Conservation (phyloP, 2,113 vertebrate genomes). For the Bothrops jararaca region DNA sequence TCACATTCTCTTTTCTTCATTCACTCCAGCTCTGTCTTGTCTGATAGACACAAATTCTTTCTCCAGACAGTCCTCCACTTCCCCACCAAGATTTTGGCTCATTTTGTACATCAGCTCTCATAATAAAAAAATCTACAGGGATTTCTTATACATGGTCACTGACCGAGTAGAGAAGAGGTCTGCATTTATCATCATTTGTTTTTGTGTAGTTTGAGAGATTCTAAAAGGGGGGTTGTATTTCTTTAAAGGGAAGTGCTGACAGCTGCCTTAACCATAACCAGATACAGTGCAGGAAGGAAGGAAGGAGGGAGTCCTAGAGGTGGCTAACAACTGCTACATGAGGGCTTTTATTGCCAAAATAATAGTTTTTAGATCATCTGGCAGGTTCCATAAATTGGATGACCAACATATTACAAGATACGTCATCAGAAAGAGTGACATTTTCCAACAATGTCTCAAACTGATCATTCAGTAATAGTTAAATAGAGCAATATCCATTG, state of each 20-base stretch:
- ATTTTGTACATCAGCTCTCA: slow-evolving; percentile 27
- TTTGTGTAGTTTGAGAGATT: slow-evolving; percentile 57
- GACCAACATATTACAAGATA: background rate
- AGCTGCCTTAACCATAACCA: slow-evolving; percentile 47
- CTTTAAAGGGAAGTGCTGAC: slow-evolving; percentile 60
- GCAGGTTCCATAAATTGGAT: background rate
- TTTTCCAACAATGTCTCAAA: background rate
- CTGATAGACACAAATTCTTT: background rate
- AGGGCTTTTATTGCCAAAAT: slow-evolving; percentile 2
- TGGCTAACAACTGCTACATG: slow-evolving; percentile 40
- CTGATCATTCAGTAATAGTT: background rate
- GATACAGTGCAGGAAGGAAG: slow-evolving; percentile 43
- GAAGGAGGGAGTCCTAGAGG: slow-evolving; percentile 20
- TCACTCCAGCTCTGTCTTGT: slow-evolving; percentile 23
- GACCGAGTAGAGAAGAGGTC: slow-evolving; percentile 53
- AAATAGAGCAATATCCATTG: background rate
- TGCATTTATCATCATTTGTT: slow-evolving; percentile 59
- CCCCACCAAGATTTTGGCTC: background rate
- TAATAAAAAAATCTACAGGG: slow-evolving; percentile 31
- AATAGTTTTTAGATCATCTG: background rate
- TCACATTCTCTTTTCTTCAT: slow-evolving; percentile 18
- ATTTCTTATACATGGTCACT: slow-evolving; percentile 26
- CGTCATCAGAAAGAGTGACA: background rate
- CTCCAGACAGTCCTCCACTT: background rate
- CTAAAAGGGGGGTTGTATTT: slow-evolving; percentile 42